Evolutionary conservation across 37 sponge, comb jelly and placozoan genomes (phyloP).

Genomic region (Cliona cf. orientalis): DNA sequence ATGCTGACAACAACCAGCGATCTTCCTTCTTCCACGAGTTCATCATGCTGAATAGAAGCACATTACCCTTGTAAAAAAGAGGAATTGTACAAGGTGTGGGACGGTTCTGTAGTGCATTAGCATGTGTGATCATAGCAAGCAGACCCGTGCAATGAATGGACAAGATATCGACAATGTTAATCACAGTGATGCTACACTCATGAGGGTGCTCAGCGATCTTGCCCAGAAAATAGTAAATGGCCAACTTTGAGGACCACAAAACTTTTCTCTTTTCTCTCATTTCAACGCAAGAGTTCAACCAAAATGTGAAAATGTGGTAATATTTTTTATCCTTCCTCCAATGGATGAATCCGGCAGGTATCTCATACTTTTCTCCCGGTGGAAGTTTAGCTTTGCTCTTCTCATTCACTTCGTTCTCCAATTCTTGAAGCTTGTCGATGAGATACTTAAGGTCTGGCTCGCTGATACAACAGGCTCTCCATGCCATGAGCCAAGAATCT

Average conservation of each 20-base stretch:
- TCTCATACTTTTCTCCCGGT: too few species aligned
- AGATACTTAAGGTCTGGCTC: background rate
- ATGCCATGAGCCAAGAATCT: slow-evolving; percentile 32
- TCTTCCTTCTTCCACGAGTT: slow-evolving; percentile 11
- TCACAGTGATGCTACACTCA: slow-evolving; percentile 22
- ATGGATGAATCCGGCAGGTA: slow-evolving; percentile 19
- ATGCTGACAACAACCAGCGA: slow-evolving; percentile 23
- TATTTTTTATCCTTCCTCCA: slow-evolving; percentile 28
- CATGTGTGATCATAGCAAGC: slow-evolving; percentile 33
- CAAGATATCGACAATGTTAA: slow-evolving; percentile 34
- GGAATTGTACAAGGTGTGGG: slow-evolving; percentile 15
- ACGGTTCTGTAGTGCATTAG: slow-evolving; percentile 16
- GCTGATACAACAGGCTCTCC: slow-evolving; percentile 44
- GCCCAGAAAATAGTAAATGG: slow-evolving; percentile 37
- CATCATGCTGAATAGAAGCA: slow-evolving; percentile 60
- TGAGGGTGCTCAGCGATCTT: slow-evolving; percentile 14
- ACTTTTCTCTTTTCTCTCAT: slow-evolving; percentile 20
- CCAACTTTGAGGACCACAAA: slow-evolving; percentile 19
- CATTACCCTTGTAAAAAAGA: slow-evolving; percentile 20
- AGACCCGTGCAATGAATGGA: slow-evolving; percentile 32
- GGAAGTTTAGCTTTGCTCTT: background rate
- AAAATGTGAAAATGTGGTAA: slow-evolving; percentile 36
- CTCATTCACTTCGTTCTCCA: slow-evolving; percentile 3
- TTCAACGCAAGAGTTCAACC: slow-evolving; percentile 40
- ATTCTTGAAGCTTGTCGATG: background rate